Evolutionary conservation across 2,888 invertebrate genomes (phyloP), one percentile per base, ranked within the genome.

Genomic region (Caenorhabditis macrosperma): DNA sequence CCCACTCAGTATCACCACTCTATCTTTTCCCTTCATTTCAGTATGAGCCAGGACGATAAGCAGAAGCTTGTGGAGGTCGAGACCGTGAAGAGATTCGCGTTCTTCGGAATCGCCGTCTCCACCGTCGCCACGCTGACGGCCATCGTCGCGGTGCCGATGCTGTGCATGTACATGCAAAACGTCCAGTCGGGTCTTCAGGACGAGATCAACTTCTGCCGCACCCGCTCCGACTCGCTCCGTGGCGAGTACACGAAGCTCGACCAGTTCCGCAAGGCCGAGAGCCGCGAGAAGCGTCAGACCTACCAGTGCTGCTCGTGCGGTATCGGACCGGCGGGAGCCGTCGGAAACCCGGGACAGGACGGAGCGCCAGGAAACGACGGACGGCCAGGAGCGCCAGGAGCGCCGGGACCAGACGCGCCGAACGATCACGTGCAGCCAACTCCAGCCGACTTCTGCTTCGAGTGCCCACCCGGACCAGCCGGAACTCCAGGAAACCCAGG

Each of bases 51-150:
- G 57, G 85, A 87, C 74, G 78, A 84, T 44, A 87, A 87, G 76
- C 79, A 77, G 48, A 86, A 85, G 68, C 66, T 85, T 22, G 57
- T 82, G 30, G 89, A 90, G 82, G 89, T 88, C 44, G 87, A 88
- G 55, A 78, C 82, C 54, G 83, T 88, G 59, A 86, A 88, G 81
- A 85, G 84, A 72, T 82, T 89, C 76, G 90, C 90, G 81, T 89
- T 90, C 83, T 86, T 86, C 81, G 90, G 88, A 55, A 55, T 82
- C 22, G 83, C 80, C 35, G 83, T 84, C 60, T 84, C 83, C 46
- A 84, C 83, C n/a, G 72, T 84, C 63, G 82, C 82, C 69, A 84
- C 82, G 24, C 59, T 84, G 72, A 84, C 84, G 17, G 84, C 83
- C 15, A 84, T 83, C 61, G 81, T 84, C 15, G 84, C 84, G 6